Percentiles rank a stretch among this genome's conserved stretches.
Evolutionary conservation across 2,797 vertebrate species (phyloP).

Genomic region (Bovichtus diacanthus): DNA sequence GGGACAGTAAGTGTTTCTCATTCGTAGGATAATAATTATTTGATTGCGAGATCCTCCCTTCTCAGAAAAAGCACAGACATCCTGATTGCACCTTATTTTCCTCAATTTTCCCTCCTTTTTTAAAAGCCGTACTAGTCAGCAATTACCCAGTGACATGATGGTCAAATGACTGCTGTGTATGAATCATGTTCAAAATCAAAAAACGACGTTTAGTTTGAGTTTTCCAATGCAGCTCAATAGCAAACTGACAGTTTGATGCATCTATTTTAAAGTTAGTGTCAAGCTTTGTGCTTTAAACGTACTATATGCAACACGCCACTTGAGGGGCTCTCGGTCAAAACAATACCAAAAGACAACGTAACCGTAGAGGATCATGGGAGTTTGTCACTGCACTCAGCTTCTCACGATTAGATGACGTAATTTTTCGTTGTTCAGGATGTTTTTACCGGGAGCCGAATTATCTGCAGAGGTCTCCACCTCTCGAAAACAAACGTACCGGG

Average conservation of each 20-base stretch:
- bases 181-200: background rate
- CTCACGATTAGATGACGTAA: too few relatives aligned
- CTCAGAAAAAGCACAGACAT: conserved; percentile 12
- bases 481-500: too few relatives aligned
- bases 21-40: conserved; percentile 16
- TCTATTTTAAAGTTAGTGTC: too few relatives aligned
- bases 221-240: background rate
- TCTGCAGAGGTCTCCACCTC: too few relatives aligned
- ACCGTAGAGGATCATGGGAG: too few relatives aligned
- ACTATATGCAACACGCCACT: too few relatives aligned
- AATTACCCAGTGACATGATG: background rate
- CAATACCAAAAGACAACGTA: too few relatives aligned
- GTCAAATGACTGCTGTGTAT: background rate
- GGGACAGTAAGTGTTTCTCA: conserved; percentile 8
- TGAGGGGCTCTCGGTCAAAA: too few relatives aligned
- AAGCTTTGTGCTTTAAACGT: too few relatives aligned
- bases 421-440: too few relatives aligned
- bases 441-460: too few relatives aligned
- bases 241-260: background rate
- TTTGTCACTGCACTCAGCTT: too few relatives aligned
- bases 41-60: conserved; percentile 28
- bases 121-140: background rate
- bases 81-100: conserved; percentile 26
- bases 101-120: background rate
- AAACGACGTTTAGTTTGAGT: background rate